A percentile compares a stretch with the other conserved stretches of the same genome.
Conservation (phyloP, 2,888 invertebrate genomes). For the Tetramorium bicarinatum region DNA sequence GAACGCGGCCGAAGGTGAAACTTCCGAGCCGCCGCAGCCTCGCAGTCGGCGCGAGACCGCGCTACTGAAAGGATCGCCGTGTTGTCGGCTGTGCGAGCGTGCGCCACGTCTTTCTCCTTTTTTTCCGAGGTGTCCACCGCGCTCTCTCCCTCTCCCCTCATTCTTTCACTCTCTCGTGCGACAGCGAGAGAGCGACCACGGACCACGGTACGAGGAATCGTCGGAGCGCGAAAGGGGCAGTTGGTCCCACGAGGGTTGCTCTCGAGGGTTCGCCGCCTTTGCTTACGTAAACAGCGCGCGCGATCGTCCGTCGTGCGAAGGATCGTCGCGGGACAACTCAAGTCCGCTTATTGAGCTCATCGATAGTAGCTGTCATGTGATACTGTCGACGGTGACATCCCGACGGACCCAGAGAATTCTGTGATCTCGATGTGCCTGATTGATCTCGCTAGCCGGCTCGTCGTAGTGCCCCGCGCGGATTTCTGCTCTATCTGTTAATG, state of each 20-base stretch:
- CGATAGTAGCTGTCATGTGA: conserved; percentile 48
- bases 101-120: conserved; percentile 61
- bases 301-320: conserved; percentile 52
- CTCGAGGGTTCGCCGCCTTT: background rate
- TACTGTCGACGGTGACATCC: conserved; percentile 55
- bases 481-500: conserved; percentile 16
- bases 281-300: conserved; percentile 35
- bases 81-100: conserved; percentile 68
- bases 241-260: conserved; percentile 1
- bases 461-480: conserved; percentile 4
- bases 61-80: conserved; percentile 82
- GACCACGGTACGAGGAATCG: conserved; percentile 40
- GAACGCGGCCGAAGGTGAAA: conserved; percentile 80
- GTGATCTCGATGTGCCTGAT: conserved; percentile 76
- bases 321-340: conserved; percentile 30
- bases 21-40: conserved; percentile 75
- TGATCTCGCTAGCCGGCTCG: conserved; percentile 36
- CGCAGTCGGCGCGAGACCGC: conserved; percentile 86
- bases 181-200: conserved; percentile 25
- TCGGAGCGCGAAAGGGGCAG: conserved; percentile 37
- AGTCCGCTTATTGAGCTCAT: conserved; percentile 28
- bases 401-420: conserved; percentile 71
- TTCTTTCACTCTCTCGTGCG: conserved; percentile 35
- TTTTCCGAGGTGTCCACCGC: conserved; percentile 3
- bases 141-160: conserved; percentile 37